A percentile compares a stretch with the other conserved stretches of the same genome.
phyloP scores from a whole-genome alignment of 2,888 invertebrate species.

The Philopedon plagiatum region DNA sequence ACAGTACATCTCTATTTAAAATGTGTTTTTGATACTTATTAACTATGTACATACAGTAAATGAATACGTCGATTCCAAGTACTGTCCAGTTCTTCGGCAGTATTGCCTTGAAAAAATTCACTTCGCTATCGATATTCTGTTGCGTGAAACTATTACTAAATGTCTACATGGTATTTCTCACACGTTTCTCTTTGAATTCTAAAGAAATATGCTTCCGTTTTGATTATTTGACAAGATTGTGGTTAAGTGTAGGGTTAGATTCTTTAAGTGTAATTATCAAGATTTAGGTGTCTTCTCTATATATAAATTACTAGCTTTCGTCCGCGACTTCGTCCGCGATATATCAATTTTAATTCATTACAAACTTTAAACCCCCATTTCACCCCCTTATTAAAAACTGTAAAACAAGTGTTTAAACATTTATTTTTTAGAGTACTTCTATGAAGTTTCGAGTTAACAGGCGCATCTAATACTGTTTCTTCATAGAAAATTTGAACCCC shows the following conservation, averaged over 20 bases:
- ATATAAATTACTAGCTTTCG: too few relatives aligned
- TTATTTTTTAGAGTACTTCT: too few relatives aligned
- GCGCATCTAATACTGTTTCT: too few relatives aligned
- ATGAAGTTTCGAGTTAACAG: too few relatives aligned
- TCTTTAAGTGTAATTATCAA: too few relatives aligned
- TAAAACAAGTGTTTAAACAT: too few relatives aligned
- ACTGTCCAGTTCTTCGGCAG: constrained; percentile 21
- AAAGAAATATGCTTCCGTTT: constrained; percentile 8
- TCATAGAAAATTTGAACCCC: too few relatives aligned
- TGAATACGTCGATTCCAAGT: constrained; percentile 32
- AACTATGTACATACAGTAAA: constrained; percentile 11
- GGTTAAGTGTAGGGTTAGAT: background rate
- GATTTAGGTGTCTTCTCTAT: too few relatives aligned
- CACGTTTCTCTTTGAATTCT: background rate
- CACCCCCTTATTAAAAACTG: too few relatives aligned
- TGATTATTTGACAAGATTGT: background rate
- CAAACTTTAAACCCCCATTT: too few relatives aligned
- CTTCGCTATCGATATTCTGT: constrained; percentile 5
- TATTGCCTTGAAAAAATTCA: constrained; percentile 18
- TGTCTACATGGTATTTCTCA: constrained; percentile 1
- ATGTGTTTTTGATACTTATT: constrained; percentile 18
- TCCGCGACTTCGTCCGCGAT: too few relatives aligned
- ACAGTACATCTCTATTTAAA: constrained; percentile 18
- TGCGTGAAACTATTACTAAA: constrained; percentile 1
- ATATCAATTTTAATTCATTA: too few relatives aligned